Evolutionary conservation across 2,113 vertebrate genomes (phyloP), one percentile per base, ranked within the genome.

Genomic region (Thamnophis sirtalis): DNA sequence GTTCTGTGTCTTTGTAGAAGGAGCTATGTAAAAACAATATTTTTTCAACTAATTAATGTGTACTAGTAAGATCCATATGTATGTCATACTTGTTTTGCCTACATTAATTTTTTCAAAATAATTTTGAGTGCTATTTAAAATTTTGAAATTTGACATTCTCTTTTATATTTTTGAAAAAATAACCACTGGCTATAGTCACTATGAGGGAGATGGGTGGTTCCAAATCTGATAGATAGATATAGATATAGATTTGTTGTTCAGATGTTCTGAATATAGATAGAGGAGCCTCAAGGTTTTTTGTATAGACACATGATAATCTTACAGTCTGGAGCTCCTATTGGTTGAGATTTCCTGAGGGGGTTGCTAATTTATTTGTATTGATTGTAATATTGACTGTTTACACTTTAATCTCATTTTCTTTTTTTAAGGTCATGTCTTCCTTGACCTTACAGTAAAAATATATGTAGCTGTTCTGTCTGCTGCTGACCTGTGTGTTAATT

Each of bases 321-420:
- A 91, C 92, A 33, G 60, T 0, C 87, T 53, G 90, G 10, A 63
- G 38, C 28, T 73, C 94, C 93, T 95, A 92, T 92, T 93, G 54
- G 89, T 60, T 38, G 92, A 38, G 0, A 54, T 94, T 95, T 94
- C 56, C 84, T 90, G 17, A 93, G 89, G 49, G 86, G 84, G 10
- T 93, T 60, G 91, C 91, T 89, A 89, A 22, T 91, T 95, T 91
- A 87, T 55, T 95, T 22, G 19, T 3, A 49, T 50, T 87, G 56
- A 91, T 24, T 3, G 0, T 49, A 38, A 63, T 92, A 93, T 28
- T 94, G 87, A 93, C 92, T 60, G 93, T 84, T 86, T 63, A 56
- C 0, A 0, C 94, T 92, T 8, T 13, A 91, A 90, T 93, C 0
- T 1, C 21, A 89, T 93, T 91, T 87, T 55, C 54, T 85, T 50